Evolutionary conservation across 2,113 vertebrate genomes (phyloP).

Genomic region (Tiliqua scincoides): DNA sequence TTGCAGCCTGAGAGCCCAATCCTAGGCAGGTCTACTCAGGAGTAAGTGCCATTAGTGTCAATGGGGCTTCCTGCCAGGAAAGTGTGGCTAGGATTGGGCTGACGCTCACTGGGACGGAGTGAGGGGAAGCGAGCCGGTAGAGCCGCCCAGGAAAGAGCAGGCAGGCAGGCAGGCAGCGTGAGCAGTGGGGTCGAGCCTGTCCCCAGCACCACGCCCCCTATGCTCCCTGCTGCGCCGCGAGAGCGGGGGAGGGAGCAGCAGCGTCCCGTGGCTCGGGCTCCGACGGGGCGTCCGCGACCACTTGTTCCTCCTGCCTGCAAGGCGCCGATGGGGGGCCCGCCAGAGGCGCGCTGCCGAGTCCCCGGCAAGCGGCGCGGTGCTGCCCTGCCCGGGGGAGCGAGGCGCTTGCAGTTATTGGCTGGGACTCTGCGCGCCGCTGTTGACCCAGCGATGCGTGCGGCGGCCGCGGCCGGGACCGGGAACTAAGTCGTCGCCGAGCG

Average conservation of each 20-base stretch:
- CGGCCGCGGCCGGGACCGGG: conserved; percentile 74
- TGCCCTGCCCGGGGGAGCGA: conserved; percentile 25
- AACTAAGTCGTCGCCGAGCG: conserved; percentile 46
- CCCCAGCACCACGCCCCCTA: background rate
- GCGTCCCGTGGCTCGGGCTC: no score
- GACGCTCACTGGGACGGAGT: no score
- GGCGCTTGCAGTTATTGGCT: conserved; percentile 77
- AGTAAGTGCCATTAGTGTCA: no score
- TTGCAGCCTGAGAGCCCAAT: no score
- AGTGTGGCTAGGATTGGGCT: no score
- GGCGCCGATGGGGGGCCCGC: background rate
- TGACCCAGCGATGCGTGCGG: conserved; percentile 76
- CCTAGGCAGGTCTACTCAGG: no score
- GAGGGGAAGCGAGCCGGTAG: no score
- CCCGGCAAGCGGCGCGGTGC: background rate
- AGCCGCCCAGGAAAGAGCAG: no score
- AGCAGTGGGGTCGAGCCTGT: background rate
- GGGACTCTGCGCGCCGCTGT: conserved; percentile 90
- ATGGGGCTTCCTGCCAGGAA: no score
- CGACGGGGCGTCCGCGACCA: background rate
- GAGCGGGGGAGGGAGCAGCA: background rate
- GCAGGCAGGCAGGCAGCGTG: background rate
- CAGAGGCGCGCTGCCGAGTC: background rate
- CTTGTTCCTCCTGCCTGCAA: background rate
- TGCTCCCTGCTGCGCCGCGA: background rate